phyloP scores from a whole-genome alignment of 2,113 vertebrate species.

The Tragelaphus scriptus region DNA sequence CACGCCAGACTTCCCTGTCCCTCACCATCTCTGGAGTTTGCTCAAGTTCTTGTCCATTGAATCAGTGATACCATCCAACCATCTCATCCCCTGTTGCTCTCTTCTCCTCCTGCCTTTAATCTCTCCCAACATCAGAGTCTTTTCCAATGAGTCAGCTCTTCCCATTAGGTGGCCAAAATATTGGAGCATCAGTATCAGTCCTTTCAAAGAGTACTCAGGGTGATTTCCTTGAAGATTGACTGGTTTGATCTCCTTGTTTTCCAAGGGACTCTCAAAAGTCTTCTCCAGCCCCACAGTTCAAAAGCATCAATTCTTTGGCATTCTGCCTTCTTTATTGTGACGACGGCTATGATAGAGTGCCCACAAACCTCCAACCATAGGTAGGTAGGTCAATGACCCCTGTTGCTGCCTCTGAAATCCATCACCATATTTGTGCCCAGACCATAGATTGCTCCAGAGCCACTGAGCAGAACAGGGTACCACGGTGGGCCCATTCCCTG shows the following conservation, averaged over 20 bases:
- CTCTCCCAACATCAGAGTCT: not conserved
- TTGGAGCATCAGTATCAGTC: not conserved
- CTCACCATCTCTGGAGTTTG: not conserved
- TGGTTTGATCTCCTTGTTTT: not conserved
- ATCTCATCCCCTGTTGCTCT: not conserved
- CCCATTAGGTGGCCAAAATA: not conserved
- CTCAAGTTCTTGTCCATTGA: not conserved
- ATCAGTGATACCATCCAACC: not conserved
- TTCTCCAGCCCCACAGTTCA: not conserved
- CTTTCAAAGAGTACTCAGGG: not conserved
- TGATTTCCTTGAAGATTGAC: not conserved
- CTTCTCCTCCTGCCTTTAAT: not conserved
- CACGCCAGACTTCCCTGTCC: not conserved
- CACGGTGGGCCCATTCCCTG: fast-evolving
- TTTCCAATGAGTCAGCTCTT: not conserved
- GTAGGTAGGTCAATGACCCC: not conserved
- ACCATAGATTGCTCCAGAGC: not conserved
- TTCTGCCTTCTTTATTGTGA: not conserved
- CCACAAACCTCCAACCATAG: not conserved
- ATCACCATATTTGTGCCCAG: not conserved
- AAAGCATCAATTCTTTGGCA: not conserved
- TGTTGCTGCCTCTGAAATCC: not conserved
- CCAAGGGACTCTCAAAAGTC: not conserved
- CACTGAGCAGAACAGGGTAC: not conserved
- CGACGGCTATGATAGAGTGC: not conserved